Base-by-base conservation (phyloP, 2,797 vertebrate genomes). In the Micrastur ruficollis region DNA sequence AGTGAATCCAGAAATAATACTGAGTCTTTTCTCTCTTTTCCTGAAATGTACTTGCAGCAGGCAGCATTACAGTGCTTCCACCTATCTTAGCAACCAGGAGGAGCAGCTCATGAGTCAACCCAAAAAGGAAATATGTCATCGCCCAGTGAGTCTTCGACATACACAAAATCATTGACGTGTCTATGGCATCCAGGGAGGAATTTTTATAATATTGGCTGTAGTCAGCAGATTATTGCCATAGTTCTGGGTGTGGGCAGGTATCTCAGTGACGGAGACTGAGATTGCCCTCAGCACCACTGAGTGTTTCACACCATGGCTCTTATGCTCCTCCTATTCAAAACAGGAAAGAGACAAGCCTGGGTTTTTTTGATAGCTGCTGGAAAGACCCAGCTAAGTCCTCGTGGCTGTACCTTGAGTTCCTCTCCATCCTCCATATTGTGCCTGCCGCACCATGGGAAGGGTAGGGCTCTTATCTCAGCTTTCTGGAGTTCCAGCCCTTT, bases 91-190 rank as follows among this genome's bases (percentile, higher is more conserved):
- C 90, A 95, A 90, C 93, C 46, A 79, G 82, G 78, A 93, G 81
- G 67, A 93, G 74, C 83, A 89, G 89, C 89, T 90, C 63, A 13
- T 93, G 95, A 96, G 89, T 92, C 95, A 94, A 71, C 71, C 46
- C 56, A 56, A 50, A 74, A 90, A 96, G 86, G 93, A 94, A 93
- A 67, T 47, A 81, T 53, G 73, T 95, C 93, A 93, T 84, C 67
- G 4, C 63, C 31, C 86, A 92, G 63, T 12, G 55, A 92, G 74
- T 68, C 80, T 79, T 84, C 12, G 3, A 86, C 71, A 65, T 32
- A 78, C 27, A 76, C 82, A 90, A 84, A 91, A 75, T 40, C 8
- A 19, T 68, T 6, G 0, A 21, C 7, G 9, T 40, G 49, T 65
- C 85, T 93, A 20, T 6, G 5, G 76, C 87, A 93, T 55, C 76